Base-by-base conservation (phyloP, 2,888 invertebrate species). In the Dilophus febrilis region DNA sequence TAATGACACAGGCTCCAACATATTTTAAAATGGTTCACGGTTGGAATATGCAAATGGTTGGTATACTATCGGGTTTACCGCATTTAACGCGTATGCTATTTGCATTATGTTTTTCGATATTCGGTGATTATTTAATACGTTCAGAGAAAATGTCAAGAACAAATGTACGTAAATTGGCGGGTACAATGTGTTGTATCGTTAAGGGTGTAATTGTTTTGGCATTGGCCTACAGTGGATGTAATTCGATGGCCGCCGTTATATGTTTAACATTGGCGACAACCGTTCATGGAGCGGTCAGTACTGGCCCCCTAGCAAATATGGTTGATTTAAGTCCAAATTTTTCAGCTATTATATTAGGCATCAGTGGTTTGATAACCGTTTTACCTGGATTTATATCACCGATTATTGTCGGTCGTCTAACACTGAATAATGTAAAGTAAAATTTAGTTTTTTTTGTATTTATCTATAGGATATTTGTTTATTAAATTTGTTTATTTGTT, bases 21-120 rank as follows among this genome's bases (percentile, higher is more conserved):
- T 81, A 79, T 50, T 74, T 80, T 51, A 72, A 71, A 46, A 66
- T 70, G 40, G 68, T 81, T 37, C 74, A 79, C 48, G 74, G 77
- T 35, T 76, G 74, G 71, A 65, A 74, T 48, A 73, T 80, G 18
- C 68, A 66, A 52, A 67, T 71, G 54, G 61, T 71, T 17, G 76
- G 77, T 18, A 49, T 74, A n/a, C 52, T 77, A 1, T 73, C 76
- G 0, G 77, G 76, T 1, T 48, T 72, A 40, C 76, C 76, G 1
- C 75, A 76, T 50, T 44, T 76, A 12, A 54, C 72, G 48, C 59
- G 76, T 40, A 70, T 71, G 65, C 44, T 66, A 1, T 73, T 72
- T 50, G 72, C 77, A 1, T 68, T 66, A 42, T 46, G 60, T 1
- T 70, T 70, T 48, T 73, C 74, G 1, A 56, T 64, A 18, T 51